phyloP scores from a whole-genome alignment of 2,113 vertebrate species.

The Gopherus flavomarginatus region DNA sequence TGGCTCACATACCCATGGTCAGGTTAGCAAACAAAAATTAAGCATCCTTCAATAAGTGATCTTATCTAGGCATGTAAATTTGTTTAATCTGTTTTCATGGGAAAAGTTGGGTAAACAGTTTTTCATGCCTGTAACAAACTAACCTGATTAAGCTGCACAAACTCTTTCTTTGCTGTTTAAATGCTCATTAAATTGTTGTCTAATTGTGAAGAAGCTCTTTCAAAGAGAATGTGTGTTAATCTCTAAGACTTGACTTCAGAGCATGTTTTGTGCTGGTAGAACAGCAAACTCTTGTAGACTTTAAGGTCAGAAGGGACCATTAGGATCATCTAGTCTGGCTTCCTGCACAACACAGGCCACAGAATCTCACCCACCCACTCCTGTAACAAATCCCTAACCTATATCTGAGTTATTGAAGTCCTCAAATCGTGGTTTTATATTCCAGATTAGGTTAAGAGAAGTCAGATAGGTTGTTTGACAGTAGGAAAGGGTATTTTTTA shows the following conservation, averaged over 20 bases:
- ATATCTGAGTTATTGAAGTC: too few relatives aligned
- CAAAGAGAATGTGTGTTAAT: neutral
- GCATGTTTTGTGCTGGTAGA: neutral
- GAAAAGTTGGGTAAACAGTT: neutral
- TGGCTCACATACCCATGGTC: neutral
- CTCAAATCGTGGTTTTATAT: neutral
- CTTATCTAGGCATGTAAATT: neutral
- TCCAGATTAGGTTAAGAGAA: neutral
- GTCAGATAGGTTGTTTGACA: neutral
- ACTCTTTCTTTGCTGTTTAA: neutral
- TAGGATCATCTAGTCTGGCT: too few relatives aligned
- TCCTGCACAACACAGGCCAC: too few relatives aligned
- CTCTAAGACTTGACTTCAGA: neutral
- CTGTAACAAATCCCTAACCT: too few relatives aligned
- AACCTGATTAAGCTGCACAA: neutral
- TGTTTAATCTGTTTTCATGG: neutral
- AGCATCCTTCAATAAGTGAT: neutral
- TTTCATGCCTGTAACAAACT: neutral
- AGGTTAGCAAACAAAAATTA: neutral
- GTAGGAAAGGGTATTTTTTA: neutral
- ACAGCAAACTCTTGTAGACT: neutral
- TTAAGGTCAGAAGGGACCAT: too few relatives aligned
- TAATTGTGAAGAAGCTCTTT: neutral
- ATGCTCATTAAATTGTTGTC: neutral
- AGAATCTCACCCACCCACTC: too few relatives aligned